These are phyloP conservation scores for Nomada hirtipes DNA, from an alignment of 2,888 invertebrate species.

Conservation along the genomic window DNA sequence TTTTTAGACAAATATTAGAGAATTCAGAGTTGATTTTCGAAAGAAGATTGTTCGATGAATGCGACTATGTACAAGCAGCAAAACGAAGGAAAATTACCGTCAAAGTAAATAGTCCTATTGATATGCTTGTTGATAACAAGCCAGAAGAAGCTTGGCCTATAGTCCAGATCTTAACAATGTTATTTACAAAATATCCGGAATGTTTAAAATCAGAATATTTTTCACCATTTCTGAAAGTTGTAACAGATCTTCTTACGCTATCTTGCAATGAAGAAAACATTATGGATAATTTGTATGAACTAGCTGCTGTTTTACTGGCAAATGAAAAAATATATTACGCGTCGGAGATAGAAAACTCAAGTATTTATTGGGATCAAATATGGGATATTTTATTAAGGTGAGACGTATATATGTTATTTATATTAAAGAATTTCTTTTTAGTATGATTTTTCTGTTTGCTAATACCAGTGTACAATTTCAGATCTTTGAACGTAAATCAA, in stretches of 20 bases:
- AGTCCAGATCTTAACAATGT: slow-evolving; percentile 81
- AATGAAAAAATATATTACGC: slow-evolving; percentile 71
- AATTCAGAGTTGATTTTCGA: slow-evolving; percentile 45
- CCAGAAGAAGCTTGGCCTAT: slow-evolving; percentile 83
- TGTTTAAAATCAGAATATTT: slow-evolving; percentile 81
- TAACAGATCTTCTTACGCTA: slow-evolving; percentile 78
- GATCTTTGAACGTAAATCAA: slow-evolving; percentile 84
- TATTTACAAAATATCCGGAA: slow-evolving; percentile 83
- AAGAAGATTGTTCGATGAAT: slow-evolving; percentile 32
- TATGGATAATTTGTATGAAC: slow-evolving; percentile 81
- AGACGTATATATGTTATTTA: neutral
- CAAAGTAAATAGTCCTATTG: slow-evolving; percentile 70
- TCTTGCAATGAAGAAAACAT: slow-evolving; percentile 79
- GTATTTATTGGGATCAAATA: slow-evolving; percentile 81
- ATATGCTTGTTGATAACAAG: slow-evolving; percentile 77
- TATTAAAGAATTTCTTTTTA: neutral
- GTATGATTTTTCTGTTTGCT: neutral
- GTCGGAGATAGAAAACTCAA: slow-evolving; percentile 66
- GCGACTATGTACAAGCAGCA: slow-evolving; percentile 57
- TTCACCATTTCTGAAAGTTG: slow-evolving; percentile 80
- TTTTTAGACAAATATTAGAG: slow-evolving; percentile 81
- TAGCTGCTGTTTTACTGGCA: slow-evolving; percentile 78
- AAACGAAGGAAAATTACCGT: slow-evolving; percentile 78
- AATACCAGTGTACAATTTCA: slow-evolving; percentile 69
- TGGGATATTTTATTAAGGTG: slow-evolving; percentile 84